A percentile compares a stretch with the other conserved stretches of the same genome.
Evolutionary conservation across 92 coral and sea anemone species (phyloP).

Genomic region (Paragorgia papillata): DNA sequence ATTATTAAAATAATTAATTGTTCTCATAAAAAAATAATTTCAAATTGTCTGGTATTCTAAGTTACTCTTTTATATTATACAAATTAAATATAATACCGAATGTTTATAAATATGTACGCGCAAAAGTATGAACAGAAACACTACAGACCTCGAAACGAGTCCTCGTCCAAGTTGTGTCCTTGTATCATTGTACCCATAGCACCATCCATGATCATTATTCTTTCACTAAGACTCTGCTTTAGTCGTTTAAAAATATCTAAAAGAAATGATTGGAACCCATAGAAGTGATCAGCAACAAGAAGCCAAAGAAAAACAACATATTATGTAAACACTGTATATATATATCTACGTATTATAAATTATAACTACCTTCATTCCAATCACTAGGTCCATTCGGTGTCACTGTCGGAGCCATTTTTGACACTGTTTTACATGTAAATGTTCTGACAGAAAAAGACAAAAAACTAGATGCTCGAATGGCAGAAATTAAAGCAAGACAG

Average conservation of each 20-base stretch:
- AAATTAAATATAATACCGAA: too few species aligned
- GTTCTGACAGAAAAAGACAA: not conserved
- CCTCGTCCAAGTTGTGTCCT: conserved; percentile 74
- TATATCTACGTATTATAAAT: too few species aligned
- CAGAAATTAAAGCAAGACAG: not conserved
- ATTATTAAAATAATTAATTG: too few species aligned
- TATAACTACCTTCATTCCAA: too few species aligned
- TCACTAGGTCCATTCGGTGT: not conserved
- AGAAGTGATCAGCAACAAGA: too few species aligned
- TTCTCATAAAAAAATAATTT: too few species aligned
- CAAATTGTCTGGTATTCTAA: too few species aligned
- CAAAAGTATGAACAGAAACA: too few species aligned
- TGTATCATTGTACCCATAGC: conserved; percentile 99
- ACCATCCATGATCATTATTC: conserved; percentile 94
- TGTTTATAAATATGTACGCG: too few species aligned
- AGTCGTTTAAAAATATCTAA: conserved; percentile 32
- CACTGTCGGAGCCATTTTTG: not conserved
- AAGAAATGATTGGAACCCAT: not conserved
- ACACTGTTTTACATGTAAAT: not conserved
- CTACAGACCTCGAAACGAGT: conserved; percentile 87
- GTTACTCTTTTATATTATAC: too few species aligned
- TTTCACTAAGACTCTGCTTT: conserved; percentile 69
- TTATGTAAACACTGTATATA: not conserved
- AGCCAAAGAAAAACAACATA: not conserved
- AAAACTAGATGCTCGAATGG: not conserved